A percentile compares a stretch with the other conserved stretches of the same genome.
phyloP scores from a whole-genome alignment of 2,888 invertebrate species.

The Chelonus formosanus region DNA sequence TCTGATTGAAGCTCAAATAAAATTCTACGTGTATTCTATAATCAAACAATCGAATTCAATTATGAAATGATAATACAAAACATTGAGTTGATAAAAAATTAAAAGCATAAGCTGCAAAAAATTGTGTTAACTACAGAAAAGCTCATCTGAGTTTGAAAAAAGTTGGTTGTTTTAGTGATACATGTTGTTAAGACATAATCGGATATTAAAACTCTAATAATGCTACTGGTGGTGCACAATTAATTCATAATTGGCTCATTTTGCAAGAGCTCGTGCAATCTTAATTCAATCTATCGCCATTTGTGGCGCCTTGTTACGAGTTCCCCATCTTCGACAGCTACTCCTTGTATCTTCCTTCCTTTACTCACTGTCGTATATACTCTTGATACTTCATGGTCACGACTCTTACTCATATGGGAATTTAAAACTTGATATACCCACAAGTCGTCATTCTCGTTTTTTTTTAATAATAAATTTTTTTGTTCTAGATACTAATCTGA shows the following conservation, averaged over 20 bases:
- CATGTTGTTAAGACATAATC: slow-evolving; percentile 62
- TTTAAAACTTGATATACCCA: slow-evolving; percentile 8
- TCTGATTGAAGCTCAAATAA: too few relatives aligned
- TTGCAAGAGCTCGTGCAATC: slow-evolving; percentile 59
- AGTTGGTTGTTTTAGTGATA: slow-evolving; percentile 44
- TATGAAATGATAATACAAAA: slow-evolving; percentile 3
- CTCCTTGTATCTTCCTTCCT: slow-evolving; percentile 39
- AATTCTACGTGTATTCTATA: too few relatives aligned
- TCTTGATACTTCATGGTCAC: slow-evolving; percentile 13
- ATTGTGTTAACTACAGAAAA: slow-evolving; percentile 5
- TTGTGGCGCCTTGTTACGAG: slow-evolving; percentile 57
- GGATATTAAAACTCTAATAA: slow-evolving; percentile 61
- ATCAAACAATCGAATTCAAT: slow-evolving; percentile 8
- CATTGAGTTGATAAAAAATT: neutral
- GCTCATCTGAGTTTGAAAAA: slow-evolving; percentile 24
- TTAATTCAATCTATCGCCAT: slow-evolving; percentile 65
- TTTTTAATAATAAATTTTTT: slow-evolving; percentile 41
- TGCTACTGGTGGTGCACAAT: slow-evolving; percentile 59
- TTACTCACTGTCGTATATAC: slow-evolving; percentile 33
- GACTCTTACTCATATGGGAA: slow-evolving; percentile 5
- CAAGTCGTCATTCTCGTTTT: slow-evolving; percentile 32
- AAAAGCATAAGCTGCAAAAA: slow-evolving; percentile 4
- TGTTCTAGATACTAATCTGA: slow-evolving; percentile 49
- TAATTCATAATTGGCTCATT: slow-evolving; percentile 65
- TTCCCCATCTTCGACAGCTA: slow-evolving; percentile 48